These are phyloP conservation scores for Phalloptychus januarius DNA, from an alignment of 2,797 vertebrate species.

Conservation along the genomic window DNA sequence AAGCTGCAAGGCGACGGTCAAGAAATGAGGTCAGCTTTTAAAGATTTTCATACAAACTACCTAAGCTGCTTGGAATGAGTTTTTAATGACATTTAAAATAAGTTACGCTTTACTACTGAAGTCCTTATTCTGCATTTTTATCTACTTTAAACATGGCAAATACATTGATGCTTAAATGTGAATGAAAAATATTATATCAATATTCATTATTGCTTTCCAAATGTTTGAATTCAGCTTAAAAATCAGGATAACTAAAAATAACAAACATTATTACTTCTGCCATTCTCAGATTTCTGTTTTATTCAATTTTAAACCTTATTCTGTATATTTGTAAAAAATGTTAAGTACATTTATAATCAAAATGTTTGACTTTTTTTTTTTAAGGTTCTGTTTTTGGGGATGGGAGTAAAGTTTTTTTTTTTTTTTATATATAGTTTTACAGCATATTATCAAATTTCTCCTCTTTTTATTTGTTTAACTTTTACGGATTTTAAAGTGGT, in stretches of 20 bases:
- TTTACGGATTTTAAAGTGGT: background rate
- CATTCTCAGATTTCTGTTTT: too few relatives aligned
- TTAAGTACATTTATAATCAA: background rate
- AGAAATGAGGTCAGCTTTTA: conserved; percentile 86
- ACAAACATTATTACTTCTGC: too few relatives aligned
- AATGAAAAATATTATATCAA: too few relatives aligned
- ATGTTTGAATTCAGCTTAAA: too few relatives aligned
- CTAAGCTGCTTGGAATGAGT: background rate
- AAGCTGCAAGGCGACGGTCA: conserved; percentile 77
- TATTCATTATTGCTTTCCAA: too few relatives aligned
- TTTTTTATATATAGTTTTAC: background rate
- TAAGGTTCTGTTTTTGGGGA: background rate
- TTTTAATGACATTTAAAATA: background rate
- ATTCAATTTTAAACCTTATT: too few relatives aligned
- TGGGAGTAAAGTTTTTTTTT: background rate
- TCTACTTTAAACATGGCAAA: too few relatives aligned
- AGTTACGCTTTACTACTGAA: background rate
- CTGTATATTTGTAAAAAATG: too few relatives aligned
- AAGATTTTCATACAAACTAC: background rate
- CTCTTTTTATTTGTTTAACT: background rate
- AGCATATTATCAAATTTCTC: background rate
- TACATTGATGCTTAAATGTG: too few relatives aligned
- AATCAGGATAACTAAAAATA: too few relatives aligned
- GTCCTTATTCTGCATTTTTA: background rate
- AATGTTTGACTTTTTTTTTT: background rate